Conservation (phyloP, 2,113 vertebrate genomes). For the Phasianus colchicus region DNA sequence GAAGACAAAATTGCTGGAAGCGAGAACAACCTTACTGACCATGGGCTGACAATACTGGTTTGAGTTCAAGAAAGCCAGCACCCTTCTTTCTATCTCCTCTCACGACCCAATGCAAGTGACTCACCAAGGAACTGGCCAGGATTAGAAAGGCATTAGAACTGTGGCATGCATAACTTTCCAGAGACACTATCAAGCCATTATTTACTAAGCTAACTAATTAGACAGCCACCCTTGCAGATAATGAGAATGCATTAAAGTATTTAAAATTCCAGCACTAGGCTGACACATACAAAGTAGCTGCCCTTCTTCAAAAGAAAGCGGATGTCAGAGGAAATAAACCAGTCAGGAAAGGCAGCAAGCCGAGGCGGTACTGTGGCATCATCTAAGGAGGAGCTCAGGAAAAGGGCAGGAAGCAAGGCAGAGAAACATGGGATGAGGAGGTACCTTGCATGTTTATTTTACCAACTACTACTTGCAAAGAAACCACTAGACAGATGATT, state of each 20-base stretch:
- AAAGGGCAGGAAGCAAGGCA: not conserved
- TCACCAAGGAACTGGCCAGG: accelerated
- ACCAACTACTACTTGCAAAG: not conserved
- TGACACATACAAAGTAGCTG: conserved; percentile 6
- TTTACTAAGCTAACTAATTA: conserved; percentile 59
- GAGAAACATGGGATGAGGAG: not conserved
- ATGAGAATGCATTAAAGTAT: conserved; percentile 51
- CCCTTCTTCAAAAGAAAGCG: conserved; percentile 15
- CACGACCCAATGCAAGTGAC: not conserved
- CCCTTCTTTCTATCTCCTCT: not conserved
- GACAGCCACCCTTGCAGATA: conserved; percentile 49
- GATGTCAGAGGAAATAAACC: conserved; percentile 5
- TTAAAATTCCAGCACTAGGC: conserved; percentile 5
- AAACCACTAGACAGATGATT: not conserved
- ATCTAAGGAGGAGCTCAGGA: not conserved
- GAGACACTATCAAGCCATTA: conserved; percentile 18
- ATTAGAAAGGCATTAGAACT: not conserved
- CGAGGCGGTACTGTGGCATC: not conserved
- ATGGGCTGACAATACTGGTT: accelerated
- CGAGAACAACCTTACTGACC: accelerated
- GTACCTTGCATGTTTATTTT: not conserved
- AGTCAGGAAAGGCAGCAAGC: not conserved
- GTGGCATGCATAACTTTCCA: not conserved
- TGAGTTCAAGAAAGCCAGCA: not conserved
- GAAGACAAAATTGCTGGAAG: not conserved